Conservation (phyloP, 2,888 invertebrate genomes). For the Sphecodes monilicornis region DNA sequence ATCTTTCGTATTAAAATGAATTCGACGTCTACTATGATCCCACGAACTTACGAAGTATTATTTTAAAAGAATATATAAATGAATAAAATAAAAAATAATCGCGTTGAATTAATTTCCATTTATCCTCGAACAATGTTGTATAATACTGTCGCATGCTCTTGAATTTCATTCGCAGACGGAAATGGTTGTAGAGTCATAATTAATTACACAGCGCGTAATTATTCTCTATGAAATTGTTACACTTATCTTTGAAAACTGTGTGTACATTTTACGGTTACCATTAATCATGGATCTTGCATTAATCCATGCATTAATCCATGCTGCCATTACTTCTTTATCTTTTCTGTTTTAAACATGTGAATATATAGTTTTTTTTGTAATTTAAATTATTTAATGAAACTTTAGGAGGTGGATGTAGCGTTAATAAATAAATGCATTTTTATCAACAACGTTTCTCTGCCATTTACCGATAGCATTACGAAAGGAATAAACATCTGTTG, state of each 20-base stretch:
- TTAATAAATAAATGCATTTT: neutral
- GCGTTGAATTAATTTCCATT: neutral
- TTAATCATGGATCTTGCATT: neutral
- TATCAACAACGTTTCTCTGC: neutral
- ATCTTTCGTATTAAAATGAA: neutral
- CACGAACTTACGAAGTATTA: neutral
- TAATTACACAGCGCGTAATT: neutral
- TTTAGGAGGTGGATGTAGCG: neutral
- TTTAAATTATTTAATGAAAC: neutral
- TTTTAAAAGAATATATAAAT: neutral
- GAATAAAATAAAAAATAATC: neutral
- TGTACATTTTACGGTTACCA: neutral
- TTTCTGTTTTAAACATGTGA: neutral
- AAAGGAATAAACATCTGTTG: constrained; percentile 8
- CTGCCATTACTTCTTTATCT: too few species aligned
- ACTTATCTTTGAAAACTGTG: neutral
- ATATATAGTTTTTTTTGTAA: neutral
- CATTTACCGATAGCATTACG: neutral
- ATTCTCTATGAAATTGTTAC: neutral
- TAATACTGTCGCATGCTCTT: neutral
- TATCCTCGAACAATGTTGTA: neutral
- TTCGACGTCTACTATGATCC: neutral
- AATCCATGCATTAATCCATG: neutral
- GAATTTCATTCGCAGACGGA: neutral
- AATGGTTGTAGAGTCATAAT: neutral